phyloP scores from a whole-genome alignment of 2,113 vertebrate species.

The Heptranchias perlo region DNA sequence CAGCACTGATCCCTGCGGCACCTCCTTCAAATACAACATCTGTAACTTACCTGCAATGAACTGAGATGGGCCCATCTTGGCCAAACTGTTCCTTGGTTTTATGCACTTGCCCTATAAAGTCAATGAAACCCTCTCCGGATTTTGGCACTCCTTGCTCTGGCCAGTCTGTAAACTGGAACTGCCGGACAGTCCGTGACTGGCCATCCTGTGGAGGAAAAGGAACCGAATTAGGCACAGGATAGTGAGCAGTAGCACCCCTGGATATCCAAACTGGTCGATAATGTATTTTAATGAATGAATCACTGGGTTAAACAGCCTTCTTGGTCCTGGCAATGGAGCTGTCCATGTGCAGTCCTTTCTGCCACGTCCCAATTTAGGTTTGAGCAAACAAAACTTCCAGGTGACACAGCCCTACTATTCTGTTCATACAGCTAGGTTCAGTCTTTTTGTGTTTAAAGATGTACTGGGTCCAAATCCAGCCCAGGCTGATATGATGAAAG shows the following conservation, averaged over 20 bases:
- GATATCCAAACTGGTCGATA: neutral
- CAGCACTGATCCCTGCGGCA: no score
- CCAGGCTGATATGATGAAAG: neutral
- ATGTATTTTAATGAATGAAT: neutral
- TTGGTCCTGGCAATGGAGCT: neutral
- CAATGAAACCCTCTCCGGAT: slow-evolving; percentile 93
- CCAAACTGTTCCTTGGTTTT: slow-evolving; percentile 99
- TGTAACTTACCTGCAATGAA: slow-evolving; percentile 86
- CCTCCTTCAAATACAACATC: neutral
- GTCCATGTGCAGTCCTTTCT: neutral
- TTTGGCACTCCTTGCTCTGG: slow-evolving; percentile 94
- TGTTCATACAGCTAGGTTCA: neutral
- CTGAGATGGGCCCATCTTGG: slow-evolving; percentile 94
- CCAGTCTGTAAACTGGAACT: slow-evolving; percentile 99
- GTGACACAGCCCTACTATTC: no score
- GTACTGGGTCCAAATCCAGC: neutral
- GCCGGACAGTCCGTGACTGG: slow-evolving; percentile 89
- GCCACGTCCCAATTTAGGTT: neutral
- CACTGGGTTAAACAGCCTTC: neutral
- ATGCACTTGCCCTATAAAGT: slow-evolving; percentile 96
- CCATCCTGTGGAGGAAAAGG: slow-evolving; percentile 67
- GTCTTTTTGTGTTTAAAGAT: neutral
- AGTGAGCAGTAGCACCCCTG: neutral
- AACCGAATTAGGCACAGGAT: neutral
- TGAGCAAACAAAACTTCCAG: neutral